phyloP scores from a whole-genome alignment of 2,888 invertebrate genomes.

The Ommatoiulus sabulosus region DNA sequence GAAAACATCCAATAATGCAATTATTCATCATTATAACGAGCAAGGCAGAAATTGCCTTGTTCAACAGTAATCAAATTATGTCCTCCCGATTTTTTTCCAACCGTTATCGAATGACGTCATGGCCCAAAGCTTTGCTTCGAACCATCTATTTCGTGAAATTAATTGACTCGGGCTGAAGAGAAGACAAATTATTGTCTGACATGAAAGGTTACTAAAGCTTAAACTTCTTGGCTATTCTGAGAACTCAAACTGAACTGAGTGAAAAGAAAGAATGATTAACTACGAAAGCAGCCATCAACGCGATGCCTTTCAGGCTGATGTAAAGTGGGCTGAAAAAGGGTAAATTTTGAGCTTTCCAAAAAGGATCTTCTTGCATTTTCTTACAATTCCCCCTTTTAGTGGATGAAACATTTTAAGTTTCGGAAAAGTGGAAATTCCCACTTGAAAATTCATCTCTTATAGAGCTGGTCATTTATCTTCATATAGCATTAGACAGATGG shows the following conservation, averaged over 20 bases:
- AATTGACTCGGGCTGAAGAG: background rate
- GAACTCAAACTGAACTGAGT: background rate
- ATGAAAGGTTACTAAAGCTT: background rate
- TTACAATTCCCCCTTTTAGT: too few relatives aligned
- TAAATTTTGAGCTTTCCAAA: background rate
- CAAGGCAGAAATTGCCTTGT: background rate
- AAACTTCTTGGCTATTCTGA: background rate
- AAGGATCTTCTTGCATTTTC: background rate
- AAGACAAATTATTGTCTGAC: background rate
- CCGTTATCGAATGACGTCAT: background rate
- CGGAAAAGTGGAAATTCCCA: background rate
- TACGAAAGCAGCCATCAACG: background rate
- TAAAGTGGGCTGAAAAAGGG: background rate
- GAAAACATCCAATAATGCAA: conserved; percentile 44
- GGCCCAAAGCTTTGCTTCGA: too few relatives aligned
- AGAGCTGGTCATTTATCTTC: background rate
- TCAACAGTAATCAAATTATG: background rate
- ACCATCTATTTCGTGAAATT: background rate
- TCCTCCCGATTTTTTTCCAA: background rate
- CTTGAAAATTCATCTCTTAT: background rate
- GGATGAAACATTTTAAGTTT: background rate
- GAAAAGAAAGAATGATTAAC: background rate
- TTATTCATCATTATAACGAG: conserved; percentile 37
- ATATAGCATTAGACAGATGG: background rate
- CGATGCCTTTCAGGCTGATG: background rate